Base-by-base conservation (phyloP, 2,888 invertebrate species). In the Lasiommata megera region DNA sequence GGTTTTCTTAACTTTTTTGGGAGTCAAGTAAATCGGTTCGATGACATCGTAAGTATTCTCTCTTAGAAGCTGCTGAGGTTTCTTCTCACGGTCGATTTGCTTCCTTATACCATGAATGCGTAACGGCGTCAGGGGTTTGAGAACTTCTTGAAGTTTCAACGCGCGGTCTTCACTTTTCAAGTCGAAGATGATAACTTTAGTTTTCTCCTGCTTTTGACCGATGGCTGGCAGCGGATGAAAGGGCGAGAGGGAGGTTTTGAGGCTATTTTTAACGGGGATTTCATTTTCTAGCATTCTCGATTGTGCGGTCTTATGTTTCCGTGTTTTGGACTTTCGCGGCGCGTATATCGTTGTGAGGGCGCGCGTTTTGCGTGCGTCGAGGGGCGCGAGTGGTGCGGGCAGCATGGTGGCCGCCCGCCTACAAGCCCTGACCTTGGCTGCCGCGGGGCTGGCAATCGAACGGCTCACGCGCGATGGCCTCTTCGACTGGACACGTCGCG, bases 141-240 rank as follows among this genome's bases (percentile, higher is more conserved):
- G 70, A n/a, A 85, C 79, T 47, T 86, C 82, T 34, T 80, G 82
- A 1, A 85, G 64, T 61, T 84, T 83, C 16, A 79, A 62, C 1
- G 76, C 64, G 12, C 70, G 69, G 7, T 77, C 68, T 51, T 72
- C 46, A 65, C 64, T 59, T 71, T 87, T 81, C 3, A 89, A 63
- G 65, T 89, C 83, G 61, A 88, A 84, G 28, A 89, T 74, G 3
- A 89, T 83, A 3, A 89, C 77, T 79, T 89, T 88, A 1, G 88
- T 81, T 57, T 82, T 82, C 9, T 70, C 82, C 1, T 77, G 67
- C 56, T 80, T 84, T 68, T 89, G 82, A 28, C 89, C 88, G 58
- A 91, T 91, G 6, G 90, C 91, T 0, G 91, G 91, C 6, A 91
- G 77, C 0, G 91, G 91, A 29, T 82, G 84, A 73, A 91, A 91